Percentiles rank a stretch among this genome's conserved stretches.
phyloP scores from a whole-genome alignment of 2,888 invertebrate genomes.

The Drosophila imparisetae region DNA sequence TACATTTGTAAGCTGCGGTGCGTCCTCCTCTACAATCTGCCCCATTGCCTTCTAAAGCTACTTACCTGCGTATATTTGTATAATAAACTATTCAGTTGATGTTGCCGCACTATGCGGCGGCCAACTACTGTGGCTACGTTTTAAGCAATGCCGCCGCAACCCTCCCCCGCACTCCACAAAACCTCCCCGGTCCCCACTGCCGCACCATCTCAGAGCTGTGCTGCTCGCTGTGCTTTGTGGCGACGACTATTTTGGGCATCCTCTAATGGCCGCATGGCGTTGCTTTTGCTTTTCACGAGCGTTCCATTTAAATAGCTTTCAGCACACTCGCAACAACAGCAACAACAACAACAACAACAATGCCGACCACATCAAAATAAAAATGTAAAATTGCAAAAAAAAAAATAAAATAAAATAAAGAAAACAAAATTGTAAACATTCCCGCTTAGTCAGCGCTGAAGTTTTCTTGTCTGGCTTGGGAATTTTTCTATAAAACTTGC shows the following conservation, averaged over 20 bases:
- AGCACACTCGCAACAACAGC: slow-evolving; percentile 41
- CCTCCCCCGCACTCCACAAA: background rate
- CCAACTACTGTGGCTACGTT: slow-evolving; percentile 41
- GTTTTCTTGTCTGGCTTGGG: slow-evolving; percentile 25
- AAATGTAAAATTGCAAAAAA: slow-evolving; percentile 39
- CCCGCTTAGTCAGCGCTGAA: slow-evolving; percentile 44
- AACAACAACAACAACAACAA: slow-evolving; percentile 25
- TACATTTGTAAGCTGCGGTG: slow-evolving; percentile 54
- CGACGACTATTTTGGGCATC: slow-evolving; percentile 64
- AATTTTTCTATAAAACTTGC: slow-evolving; percentile 12
- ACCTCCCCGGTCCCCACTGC: background rate
- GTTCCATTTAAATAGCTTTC: slow-evolving; percentile 74
- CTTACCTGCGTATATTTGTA: slow-evolving; percentile 31
- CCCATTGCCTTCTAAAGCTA: background rate
- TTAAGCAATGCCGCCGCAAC: slow-evolving; percentile 14
- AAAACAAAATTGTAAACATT: slow-evolving; percentile 57
- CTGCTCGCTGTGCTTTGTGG: slow-evolving; percentile 57
- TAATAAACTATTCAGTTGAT: slow-evolving; percentile 74
- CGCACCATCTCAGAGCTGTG: slow-evolving; percentile 20
- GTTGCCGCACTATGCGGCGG: slow-evolving; percentile 57
- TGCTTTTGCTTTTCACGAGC: slow-evolving; percentile 59
- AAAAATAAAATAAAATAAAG: slow-evolving; percentile 36
- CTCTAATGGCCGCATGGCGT: slow-evolving; percentile 60
- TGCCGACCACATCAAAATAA: slow-evolving; percentile 69
- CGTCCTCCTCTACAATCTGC: background rate